Percentiles rank a stretch among this genome's conserved stretches.
These are phyloP conservation scores for Himantopus leucocephalus DNA, from an alignment of 2,113 vertebrate genomes.

Conservation along the genomic window DNA sequence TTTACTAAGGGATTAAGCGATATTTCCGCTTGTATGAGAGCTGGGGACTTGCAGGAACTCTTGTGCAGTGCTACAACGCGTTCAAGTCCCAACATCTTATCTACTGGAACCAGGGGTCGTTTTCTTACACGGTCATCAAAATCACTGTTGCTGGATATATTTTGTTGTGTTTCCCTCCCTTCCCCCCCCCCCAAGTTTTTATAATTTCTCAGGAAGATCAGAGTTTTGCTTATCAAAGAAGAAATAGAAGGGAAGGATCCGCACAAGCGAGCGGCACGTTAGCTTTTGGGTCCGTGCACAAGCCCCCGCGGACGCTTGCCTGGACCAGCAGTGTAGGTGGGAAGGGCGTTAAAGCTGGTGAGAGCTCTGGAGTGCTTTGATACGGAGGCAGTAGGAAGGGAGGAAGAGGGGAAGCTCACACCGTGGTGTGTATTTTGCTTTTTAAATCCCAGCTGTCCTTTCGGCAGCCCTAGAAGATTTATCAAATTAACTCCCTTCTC, in stretches of 20 bases:
- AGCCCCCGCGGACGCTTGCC: neutral
- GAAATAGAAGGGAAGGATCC: neutral
- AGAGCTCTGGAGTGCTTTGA: neutral
- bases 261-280: neutral
- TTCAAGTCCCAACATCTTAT: neutral
- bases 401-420: neutral
- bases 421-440: neutral
- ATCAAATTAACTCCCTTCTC: neutral
- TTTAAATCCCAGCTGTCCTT: neutral
- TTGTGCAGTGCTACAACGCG: too few species aligned
- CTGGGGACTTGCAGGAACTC: neutral
- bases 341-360: neutral
- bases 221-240: neutral
- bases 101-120: neutral
- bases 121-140: neutral
- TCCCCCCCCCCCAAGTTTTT: fast-evolving
- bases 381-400: neutral
- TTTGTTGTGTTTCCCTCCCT: neutral
- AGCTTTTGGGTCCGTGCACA: neutral
- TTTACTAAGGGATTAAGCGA: neutral
- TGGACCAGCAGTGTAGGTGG: neutral
- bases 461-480: neutral
- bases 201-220: neutral
- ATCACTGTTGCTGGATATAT: neutral
- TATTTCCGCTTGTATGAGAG: neutral